These are phyloP conservation scores for Tragelaphus eurycerus DNA, from an alignment of 2,797 vertebrate species.

Conservation along the genomic window DNA sequence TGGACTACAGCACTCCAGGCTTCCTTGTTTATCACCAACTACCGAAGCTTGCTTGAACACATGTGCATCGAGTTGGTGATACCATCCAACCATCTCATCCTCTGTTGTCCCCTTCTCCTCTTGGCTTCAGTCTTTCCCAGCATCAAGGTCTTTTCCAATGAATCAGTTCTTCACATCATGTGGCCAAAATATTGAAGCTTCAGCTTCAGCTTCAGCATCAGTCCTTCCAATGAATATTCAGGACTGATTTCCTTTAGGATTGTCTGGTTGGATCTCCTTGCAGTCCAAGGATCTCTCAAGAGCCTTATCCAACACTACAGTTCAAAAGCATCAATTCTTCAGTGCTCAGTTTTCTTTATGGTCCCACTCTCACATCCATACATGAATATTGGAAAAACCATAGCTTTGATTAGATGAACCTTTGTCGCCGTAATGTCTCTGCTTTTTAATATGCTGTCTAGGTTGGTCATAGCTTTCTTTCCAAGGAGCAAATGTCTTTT, in stretches of 20 bases:
- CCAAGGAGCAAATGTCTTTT: background rate
- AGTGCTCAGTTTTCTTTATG: background rate
- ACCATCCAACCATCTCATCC: background rate
- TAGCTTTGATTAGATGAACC: background rate
- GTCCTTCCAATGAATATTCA: background rate
- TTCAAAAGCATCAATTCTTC: background rate
- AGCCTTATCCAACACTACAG: background rate
- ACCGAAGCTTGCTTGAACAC: background rate
- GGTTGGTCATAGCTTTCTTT: background rate
- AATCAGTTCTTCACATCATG: background rate
- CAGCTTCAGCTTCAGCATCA: background rate
- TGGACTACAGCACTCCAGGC: background rate
- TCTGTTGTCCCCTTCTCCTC: background rate
- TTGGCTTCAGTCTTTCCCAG: background rate
- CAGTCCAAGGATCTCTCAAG: background rate
- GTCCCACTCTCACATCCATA: background rate
- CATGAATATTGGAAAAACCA: background rate
- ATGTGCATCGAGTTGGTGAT: background rate
- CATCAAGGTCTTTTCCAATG: background rate
- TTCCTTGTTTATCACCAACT: background rate
- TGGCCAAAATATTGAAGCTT: background rate
- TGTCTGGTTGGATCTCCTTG: background rate
- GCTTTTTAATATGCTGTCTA: background rate
- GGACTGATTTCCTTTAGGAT: background rate
- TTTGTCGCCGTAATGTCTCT: background rate